Evolutionary conservation across 2,797 vertebrate species (phyloP).

Genomic region (Botia almorhae): DNA sequence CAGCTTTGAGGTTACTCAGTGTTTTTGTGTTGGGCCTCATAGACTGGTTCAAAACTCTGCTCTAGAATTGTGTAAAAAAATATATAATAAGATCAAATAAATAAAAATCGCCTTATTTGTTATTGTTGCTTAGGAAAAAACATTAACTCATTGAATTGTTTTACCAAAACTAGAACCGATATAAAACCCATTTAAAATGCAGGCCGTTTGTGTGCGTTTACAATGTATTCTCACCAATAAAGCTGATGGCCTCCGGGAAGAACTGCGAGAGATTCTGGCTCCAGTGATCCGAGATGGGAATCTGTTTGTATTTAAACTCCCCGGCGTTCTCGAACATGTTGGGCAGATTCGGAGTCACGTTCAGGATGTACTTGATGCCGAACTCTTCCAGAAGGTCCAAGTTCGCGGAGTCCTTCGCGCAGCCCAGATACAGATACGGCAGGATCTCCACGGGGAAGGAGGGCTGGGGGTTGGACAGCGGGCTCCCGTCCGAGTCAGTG

Average conservation of each 20-base stretch:
- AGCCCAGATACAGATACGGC: conserved; percentile 96
- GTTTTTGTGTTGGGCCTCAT: background rate
- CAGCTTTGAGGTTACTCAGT: background rate
- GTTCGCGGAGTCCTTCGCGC: conserved; percentile 98
- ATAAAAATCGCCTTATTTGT: background rate
- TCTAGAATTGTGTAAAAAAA: background rate
- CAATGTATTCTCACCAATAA: conserved; percentile 87
- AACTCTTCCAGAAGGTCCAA: conserved; percentile 94
- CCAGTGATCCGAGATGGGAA: conserved; percentile 99
- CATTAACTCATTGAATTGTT: background rate
- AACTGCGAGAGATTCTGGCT: conserved; percentile 99
- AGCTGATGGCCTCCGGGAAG: conserved; percentile 98
- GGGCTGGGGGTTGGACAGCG: conserved; percentile 90
- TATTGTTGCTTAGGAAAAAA: background rate
- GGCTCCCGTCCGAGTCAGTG: conserved; percentile 94
- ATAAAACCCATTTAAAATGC: background rate
- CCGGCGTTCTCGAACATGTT: conserved; percentile 98
- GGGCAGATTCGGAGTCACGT: conserved; percentile 97
- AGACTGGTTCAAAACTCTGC: background rate
- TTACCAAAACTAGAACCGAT: no score
- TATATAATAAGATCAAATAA: no score
- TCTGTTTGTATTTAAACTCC: conserved; percentile 98
- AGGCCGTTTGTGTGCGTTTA: background rate
- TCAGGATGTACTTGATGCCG: conserved; percentile 98
- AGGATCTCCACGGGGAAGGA: conserved; percentile 97